Evolutionary conservation across 1,140 invertebrate genomes (phyloP).

Genomic region (Ceratosolen fusciceps): DNA sequence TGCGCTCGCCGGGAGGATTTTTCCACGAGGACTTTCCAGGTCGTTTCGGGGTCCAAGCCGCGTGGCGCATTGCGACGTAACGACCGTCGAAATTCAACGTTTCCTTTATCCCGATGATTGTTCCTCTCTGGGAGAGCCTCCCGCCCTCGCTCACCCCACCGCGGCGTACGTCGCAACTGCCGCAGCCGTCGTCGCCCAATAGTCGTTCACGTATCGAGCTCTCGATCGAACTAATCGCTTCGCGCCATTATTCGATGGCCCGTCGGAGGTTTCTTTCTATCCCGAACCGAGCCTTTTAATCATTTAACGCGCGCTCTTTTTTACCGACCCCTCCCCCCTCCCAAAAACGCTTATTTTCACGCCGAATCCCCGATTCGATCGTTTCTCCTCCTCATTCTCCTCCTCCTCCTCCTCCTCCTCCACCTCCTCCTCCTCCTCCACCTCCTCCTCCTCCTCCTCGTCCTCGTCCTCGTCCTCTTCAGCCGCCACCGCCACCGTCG

Average conservation of each 20-base stretch:
- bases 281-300: not conserved
- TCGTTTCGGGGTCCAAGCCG: too few species aligned
- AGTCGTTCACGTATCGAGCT: not conserved
- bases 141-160: not conserved
- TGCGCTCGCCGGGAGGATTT: too few species aligned
- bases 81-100: conserved; percentile 33
- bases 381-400: too few species aligned
- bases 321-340: too few species aligned
- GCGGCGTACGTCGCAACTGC: too few species aligned
- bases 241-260: not conserved
- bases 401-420: too few species aligned
- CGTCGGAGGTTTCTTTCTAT: too few species aligned
- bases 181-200: too few species aligned
- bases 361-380: not conserved
- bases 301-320: not conserved
- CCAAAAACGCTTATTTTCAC: too few species aligned
- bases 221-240: not conserved
- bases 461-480: too few species aligned
- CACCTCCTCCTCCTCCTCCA: too few species aligned
- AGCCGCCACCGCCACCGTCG: not conserved
- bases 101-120: conserved; percentile 30
- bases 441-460: not conserved
- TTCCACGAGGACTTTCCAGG: too few species aligned
- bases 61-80: not conserved
- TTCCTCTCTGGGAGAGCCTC: not conserved